Percentiles rank a stretch among this genome's conserved stretches.
Evolutionary conservation across 2,113 vertebrate species (phyloP).

Genomic region (Forbesichthys papilliferus): DNA sequence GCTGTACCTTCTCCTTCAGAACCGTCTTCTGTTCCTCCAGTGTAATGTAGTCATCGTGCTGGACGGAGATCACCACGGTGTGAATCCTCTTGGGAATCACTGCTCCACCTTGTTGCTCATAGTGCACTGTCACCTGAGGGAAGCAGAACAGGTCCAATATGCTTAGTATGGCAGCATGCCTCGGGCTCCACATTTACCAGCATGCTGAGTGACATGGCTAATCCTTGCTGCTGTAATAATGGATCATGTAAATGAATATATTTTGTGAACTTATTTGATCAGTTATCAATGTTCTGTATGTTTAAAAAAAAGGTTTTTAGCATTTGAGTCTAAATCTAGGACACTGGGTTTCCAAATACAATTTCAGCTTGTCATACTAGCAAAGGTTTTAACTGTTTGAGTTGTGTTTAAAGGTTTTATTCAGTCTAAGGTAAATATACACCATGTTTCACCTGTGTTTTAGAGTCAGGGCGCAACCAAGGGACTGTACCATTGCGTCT

Average conservation of each 20-base stretch:
- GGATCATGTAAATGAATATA: too few relatives aligned
- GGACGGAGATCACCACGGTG: conserved; percentile 93
- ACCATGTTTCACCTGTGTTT: conserved; percentile 85
- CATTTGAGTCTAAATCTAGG: too few relatives aligned
- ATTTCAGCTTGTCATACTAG: too few relatives aligned
- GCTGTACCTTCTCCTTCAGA: conserved; percentile 81
- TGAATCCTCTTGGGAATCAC: conserved; percentile 89
- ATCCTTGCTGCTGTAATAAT: too few relatives aligned
- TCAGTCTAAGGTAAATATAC: background rate
- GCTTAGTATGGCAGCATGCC: background rate
- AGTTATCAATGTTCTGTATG: too few relatives aligned
- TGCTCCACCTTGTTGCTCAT: conserved; percentile 83
- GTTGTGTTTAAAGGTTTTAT: background rate
- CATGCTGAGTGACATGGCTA: too few relatives aligned
- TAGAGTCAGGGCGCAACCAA: conserved; percentile 95
- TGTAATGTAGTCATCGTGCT: conserved; percentile 83
- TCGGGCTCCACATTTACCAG: too few relatives aligned
- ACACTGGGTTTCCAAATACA: too few relatives aligned
- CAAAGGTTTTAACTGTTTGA: too few relatives aligned
- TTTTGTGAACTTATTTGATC: too few relatives aligned
- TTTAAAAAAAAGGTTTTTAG: too few relatives aligned
- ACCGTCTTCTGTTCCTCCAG: conserved; percentile 85
- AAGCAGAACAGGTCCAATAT: background rate
- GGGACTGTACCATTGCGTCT: conserved; percentile 79
- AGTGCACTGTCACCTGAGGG: conserved; percentile 88